Evolutionary conservation across 1,140 invertebrate genomes (phyloP).

Genomic region (Zaprionus kolodkinae): DNA sequence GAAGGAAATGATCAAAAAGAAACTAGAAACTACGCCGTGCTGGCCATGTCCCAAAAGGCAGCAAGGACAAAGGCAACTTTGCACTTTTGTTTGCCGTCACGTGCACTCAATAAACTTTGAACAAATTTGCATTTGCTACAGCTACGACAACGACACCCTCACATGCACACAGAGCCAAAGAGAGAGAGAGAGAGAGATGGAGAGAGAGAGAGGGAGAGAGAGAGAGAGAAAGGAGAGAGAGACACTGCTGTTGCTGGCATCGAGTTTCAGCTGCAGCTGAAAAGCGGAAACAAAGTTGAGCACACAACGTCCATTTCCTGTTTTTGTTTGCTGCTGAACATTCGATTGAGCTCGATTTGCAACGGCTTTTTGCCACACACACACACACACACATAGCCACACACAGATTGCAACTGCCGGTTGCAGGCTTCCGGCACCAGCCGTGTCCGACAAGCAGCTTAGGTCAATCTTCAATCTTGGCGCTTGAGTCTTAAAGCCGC

Average conservation of each 20-base stretch:
- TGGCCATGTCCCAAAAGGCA: slow-evolving; percentile 5
- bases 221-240: too few relatives aligned
- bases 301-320: slow-evolving; percentile 81
- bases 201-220: too few relatives aligned
- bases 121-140: slow-evolving; percentile 79
- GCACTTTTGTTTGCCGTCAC: slow-evolving; percentile 82
- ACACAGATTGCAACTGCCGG: neutral
- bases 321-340: slow-evolving; percentile 70
- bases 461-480: slow-evolving; percentile 19
- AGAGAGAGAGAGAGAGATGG: too few relatives aligned
- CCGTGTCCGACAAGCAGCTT: slow-evolving; percentile 25
- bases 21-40: slow-evolving; percentile 30
- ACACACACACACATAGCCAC: neutral
- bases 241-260: slow-evolving; percentile 24
- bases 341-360: slow-evolving; percentile 77
- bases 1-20: slow-evolving; percentile 13
- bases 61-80: slow-evolving; percentile 59
- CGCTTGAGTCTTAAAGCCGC: slow-evolving; percentile 22
- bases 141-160: slow-evolving; percentile 44
- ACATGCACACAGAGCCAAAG: neutral
- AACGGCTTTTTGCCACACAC: slow-evolving; percentile 74
- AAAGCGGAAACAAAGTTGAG: slow-evolving; percentile 79
- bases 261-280: slow-evolving; percentile 67
- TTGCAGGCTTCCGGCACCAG: slow-evolving; percentile 3
- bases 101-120: slow-evolving; percentile 83